Conservation (phyloP, 2,113 vertebrate species). For the Picathartes gymnocephalus region DNA sequence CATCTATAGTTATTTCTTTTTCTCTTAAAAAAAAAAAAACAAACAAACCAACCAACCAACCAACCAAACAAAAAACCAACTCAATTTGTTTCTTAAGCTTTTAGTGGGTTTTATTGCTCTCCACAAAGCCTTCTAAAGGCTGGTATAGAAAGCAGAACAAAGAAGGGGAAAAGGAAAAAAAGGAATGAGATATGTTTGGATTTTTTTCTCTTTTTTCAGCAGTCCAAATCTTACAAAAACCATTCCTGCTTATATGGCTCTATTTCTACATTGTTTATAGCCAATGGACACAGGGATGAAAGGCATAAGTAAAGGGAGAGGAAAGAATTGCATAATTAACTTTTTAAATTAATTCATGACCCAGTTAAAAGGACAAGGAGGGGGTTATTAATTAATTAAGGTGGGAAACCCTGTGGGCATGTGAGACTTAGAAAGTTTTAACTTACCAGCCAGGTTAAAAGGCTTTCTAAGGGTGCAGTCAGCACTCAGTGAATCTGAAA, state of each 20-base stretch:
- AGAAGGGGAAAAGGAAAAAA: background rate
- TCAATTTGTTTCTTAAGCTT: background rate
- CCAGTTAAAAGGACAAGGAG: constrained; percentile 71
- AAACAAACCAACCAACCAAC: background rate
- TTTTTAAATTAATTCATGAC: constrained; percentile 73
- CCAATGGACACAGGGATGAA: constrained; percentile 54
- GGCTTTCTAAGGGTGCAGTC: constrained; percentile 48
- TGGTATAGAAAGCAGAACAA: background rate
- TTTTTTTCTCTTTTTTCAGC: background rate
- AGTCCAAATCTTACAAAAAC: background rate
- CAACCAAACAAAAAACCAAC: background rate
- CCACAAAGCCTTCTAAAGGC: background rate
- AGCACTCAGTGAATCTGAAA: constrained; percentile 30
- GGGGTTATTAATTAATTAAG: constrained; percentile 73
- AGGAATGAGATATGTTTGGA: background rate
- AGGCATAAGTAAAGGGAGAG: constrained; percentile 51
- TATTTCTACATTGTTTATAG: constrained; percentile 60
- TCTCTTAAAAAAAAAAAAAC: background rate
- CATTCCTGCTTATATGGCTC: background rate
- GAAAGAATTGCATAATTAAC: constrained; percentile 70
- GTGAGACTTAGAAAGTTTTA: constrained; percentile 66
- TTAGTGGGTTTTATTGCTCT: background rate
- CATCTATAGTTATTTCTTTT: background rate
- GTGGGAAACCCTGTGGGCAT: constrained; percentile 68
- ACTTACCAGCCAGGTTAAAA: constrained; percentile 69